Evolutionary conservation across 2,113 vertebrate species (phyloP).

Genomic region (Notarius quadriscutis): DNA sequence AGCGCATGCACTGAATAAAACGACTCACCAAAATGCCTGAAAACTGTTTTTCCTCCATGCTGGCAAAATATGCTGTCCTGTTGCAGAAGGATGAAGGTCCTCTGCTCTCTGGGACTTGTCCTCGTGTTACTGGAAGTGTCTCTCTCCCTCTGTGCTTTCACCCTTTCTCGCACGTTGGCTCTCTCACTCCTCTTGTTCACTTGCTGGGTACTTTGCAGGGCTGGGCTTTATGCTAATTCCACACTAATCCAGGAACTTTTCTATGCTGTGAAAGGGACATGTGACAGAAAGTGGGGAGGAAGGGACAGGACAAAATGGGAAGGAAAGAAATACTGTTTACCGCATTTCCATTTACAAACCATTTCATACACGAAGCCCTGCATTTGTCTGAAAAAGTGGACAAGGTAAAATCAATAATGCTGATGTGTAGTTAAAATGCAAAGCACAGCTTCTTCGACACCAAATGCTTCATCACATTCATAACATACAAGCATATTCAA

Average conservation of each 20-base stretch:
- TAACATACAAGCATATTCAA: background rate
- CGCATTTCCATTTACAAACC: conserved; percentile 44
- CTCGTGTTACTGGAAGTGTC: conserved; percentile 37
- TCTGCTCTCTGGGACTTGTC: conserved; percentile 44
- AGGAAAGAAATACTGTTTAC: conserved; percentile 58
- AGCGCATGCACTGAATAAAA: background rate
- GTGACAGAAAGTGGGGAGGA: conserved; percentile 65
- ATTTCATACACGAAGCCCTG: conserved; percentile 21
- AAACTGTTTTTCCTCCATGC: conserved; percentile 76
- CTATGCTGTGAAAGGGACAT: conserved; percentile 78
- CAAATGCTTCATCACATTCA: background rate
- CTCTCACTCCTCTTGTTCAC: conserved; percentile 59
- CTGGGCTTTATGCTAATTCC: conserved; percentile 76
- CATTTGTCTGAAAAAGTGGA: background rate
- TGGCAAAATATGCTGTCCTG: conserved; percentile 57
- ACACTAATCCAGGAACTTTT: conserved; percentile 80
- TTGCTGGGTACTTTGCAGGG: conserved; percentile 61
- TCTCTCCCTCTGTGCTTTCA: conserved; percentile 48
- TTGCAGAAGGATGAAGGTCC: conserved; percentile 63
- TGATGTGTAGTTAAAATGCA: background rate
- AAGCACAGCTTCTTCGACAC: background rate
- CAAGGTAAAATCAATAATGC: background rate
- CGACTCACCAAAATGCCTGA: conserved; percentile 73
- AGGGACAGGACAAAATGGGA: conserved; percentile 10
- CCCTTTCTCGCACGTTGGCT: conserved; percentile 55